Evolutionary conservation across 1,140 invertebrate species (phyloP).

Genomic region (Paralvinella palmiformis): DNA sequence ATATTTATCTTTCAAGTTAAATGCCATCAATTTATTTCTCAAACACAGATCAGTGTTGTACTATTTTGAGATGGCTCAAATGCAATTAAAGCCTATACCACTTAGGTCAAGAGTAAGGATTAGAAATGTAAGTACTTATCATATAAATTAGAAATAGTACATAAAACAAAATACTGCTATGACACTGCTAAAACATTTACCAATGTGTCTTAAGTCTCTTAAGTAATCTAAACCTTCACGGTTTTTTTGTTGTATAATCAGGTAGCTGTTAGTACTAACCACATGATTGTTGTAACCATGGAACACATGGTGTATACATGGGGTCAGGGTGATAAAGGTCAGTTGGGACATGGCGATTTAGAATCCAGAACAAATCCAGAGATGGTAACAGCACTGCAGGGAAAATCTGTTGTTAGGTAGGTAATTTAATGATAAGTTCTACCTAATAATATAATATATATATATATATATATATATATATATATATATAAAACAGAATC

Average conservation of each 20-base stretch:
- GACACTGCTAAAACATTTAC: not conserved
- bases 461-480: not conserved
- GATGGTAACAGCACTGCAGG: slow-evolving; percentile 57
- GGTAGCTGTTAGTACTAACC: slow-evolving; percentile 61
- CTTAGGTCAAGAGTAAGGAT: slow-evolving; percentile 51
- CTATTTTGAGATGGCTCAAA: slow-evolving; percentile 45
- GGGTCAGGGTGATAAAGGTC: slow-evolving; percentile 64
- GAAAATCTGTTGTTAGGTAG: slow-evolving; percentile 59
- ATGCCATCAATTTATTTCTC: not conserved
- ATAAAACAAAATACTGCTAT: slow-evolving; percentile 6
- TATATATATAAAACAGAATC: too few species aligned
- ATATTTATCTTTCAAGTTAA: too few species aligned
- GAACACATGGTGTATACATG: slow-evolving; percentile 65
- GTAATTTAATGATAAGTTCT: not conserved
- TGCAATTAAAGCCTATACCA: slow-evolving; percentile 43
- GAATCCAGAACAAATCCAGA: slow-evolving; percentile 56
- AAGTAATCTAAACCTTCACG: too few species aligned
- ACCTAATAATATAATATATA: not conserved
- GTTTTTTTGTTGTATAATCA: too few species aligned
- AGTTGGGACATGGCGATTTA: slow-evolving; percentile 61
- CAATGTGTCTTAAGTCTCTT: too few species aligned
- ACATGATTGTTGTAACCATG: slow-evolving; percentile 63
- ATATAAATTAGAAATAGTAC: too few species aligned
- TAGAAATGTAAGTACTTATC: slow-evolving; percentile 44
- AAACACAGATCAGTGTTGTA: slow-evolving; percentile 49